Evolutionary conservation across 1,140 invertebrate genomes (phyloP).

Genomic region (Aphaenogaster rudis): DNA sequence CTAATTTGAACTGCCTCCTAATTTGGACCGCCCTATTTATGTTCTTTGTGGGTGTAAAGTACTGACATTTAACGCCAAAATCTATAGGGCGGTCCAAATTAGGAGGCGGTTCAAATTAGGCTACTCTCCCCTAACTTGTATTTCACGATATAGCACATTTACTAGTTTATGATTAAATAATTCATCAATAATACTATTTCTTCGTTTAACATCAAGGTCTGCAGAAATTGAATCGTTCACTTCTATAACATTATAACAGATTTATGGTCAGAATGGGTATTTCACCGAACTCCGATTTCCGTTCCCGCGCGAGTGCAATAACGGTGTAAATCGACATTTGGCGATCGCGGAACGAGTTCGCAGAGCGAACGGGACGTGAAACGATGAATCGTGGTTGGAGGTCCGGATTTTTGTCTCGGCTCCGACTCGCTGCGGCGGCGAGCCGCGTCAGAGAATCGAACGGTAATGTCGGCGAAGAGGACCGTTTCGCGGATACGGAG

Average conservation of each 20-base stretch:
- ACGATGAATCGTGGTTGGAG: conserved; percentile 57
- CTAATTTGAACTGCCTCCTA: too few relatives aligned
- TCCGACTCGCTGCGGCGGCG: background rate
- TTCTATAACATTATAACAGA: background rate
- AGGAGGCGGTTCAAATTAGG: too few relatives aligned
- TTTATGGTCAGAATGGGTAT: background rate
- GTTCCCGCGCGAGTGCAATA: conserved; percentile 1
- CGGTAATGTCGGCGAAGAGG: conserved; percentile 50
- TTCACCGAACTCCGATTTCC: conserved; percentile 22
- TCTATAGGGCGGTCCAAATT: too few relatives aligned
- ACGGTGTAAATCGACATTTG: conserved; percentile 55
- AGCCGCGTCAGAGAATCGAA: conserved; percentile 45
- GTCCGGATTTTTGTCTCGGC: conserved; percentile 47
- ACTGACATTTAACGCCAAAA: too few relatives aligned
- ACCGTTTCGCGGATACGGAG: conserved; percentile 57
- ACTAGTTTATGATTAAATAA: background rate
- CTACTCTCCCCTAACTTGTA: too few relatives aligned
- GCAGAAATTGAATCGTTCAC: background rate
- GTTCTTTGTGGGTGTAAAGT: too few relatives aligned
- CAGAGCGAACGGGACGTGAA: conserved; percentile 21
- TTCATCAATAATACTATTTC: background rate
- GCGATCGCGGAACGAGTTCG: conserved; percentile 45
- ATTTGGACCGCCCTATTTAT: too few relatives aligned
- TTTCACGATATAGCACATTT: background rate
- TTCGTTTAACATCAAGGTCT: background rate